Conservation (phyloP, 2,113 vertebrate genomes). For the Chascanopsetta lugubris region DNA sequence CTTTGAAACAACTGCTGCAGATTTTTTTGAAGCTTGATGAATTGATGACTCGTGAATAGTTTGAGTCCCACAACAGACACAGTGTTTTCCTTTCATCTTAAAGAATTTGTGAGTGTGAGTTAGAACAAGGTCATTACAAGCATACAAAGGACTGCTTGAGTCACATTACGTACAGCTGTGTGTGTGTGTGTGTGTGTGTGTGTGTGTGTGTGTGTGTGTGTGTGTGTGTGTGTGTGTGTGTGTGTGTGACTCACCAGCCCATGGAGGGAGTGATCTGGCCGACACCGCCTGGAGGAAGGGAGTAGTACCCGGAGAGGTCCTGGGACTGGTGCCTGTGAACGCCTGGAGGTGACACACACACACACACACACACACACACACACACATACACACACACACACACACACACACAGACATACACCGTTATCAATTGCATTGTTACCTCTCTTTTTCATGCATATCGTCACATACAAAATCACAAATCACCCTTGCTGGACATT, state of each 20-base stretch:
- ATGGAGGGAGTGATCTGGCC: slow-evolving; percentile 94
- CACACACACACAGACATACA: too few relatives aligned
- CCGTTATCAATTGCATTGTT: slow-evolving; percentile 4
- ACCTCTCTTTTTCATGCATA: not conserved
- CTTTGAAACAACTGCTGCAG: too few relatives aligned
- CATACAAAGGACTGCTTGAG: slow-evolving; percentile 8
- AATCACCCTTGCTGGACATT: slow-evolving; percentile 37
- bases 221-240: slow-evolving; percentile 23
- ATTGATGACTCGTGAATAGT: not conserved
- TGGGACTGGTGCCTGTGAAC: slow-evolving; percentile 93
- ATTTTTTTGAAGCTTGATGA: not conserved
- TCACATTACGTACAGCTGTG: not conserved
- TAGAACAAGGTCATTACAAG: slow-evolving; percentile 20
- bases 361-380: slow-evolving; percentile 27
- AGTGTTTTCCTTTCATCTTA: not conserved
- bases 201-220: slow-evolving; percentile 20
- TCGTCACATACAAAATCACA: not conserved
- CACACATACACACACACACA: slow-evolving; percentile 41
- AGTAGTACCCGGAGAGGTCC: slow-evolving; percentile 94
- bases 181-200: slow-evolving; percentile 30
- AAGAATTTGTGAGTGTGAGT: slow-evolving; percentile 1
- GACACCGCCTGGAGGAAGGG: slow-evolving; percentile 90
- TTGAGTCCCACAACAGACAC: not conserved
- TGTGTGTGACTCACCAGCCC: slow-evolving; percentile 90
- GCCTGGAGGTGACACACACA: slow-evolving; percentile 78